Percentiles rank a stretch among this genome's conserved stretches.
Evolutionary conservation across 2,797 vertebrate species (phyloP).

Genomic region (Acipenser ruthenus): DNA sequence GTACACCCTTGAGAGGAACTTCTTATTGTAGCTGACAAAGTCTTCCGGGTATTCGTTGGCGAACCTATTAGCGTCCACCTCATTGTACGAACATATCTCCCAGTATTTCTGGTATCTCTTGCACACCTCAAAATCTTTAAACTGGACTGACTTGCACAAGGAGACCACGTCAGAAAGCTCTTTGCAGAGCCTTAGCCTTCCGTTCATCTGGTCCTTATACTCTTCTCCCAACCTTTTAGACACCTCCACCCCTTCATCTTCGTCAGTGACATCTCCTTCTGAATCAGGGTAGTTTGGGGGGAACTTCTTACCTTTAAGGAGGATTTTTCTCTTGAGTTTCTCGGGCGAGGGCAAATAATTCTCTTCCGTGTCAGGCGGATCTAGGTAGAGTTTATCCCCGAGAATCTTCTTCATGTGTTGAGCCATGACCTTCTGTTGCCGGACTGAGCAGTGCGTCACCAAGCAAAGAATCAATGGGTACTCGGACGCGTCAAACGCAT

Average conservation of each 20-base stretch:
- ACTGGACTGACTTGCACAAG: constrained; percentile 75
- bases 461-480: constrained; percentile 84
- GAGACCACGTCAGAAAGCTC: constrained; percentile 81
- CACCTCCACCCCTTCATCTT: constrained; percentile 80
- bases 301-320: constrained; percentile 79
- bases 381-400: constrained; percentile 71
- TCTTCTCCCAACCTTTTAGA: constrained; percentile 63
- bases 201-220: constrained; percentile 63
- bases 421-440: constrained; percentile 75
- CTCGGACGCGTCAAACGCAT: constrained; percentile 78
- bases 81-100: constrained; percentile 88
- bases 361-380: constrained; percentile 61
- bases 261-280: constrained; percentile 79
- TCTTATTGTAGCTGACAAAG: constrained; percentile 85
- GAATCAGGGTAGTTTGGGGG: constrained; percentile 54
- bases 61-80: constrained; percentile 78
- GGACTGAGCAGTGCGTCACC: constrained; percentile 73
- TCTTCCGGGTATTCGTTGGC: constrained; percentile 84
- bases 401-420: constrained; percentile 82
- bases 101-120: constrained; percentile 75
- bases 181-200: constrained; percentile 63
- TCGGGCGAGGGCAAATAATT: constrained; percentile 80
- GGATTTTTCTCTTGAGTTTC: constrained; percentile 78
- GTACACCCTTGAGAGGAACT: constrained; percentile 77
- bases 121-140: constrained; percentile 75